Evolutionary conservation across 1,140 invertebrate genomes (phyloP), one percentile per base, ranked within the genome.

Genomic region (Papilio aristodemus): DNA sequence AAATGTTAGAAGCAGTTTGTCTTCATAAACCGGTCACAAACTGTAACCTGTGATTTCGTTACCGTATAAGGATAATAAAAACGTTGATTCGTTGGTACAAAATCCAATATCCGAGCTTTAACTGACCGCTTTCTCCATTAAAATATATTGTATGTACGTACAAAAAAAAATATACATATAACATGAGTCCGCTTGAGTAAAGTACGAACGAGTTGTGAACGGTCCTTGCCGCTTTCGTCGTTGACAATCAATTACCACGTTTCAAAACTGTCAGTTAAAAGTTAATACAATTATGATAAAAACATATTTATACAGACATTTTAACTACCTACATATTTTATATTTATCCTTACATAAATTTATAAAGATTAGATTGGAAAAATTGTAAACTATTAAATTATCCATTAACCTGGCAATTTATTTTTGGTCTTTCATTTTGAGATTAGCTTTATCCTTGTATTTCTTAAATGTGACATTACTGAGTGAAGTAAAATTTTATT

Each of bases 181-280:
- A 17, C 36, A 68, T 14, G n/a, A n/a, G n/a, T n/a, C n/a, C 57
- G 10, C 36, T 57, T 73, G 46, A 59, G 43, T 68, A 57, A 63
- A 69, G 38, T 67, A 59, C 50, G 63, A 69, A 67, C 57, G 63
- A 62, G 27, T 54, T 46, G 39, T 69, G 41, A 59, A 58, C 43
- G 67, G 71, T 64, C 64, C 36, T 68, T 68, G 36, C 50, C 46
- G 41, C 60, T 67, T 60, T 66, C 63, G 22, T 60, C 38, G 69
- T 13, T 38, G 27, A 67, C 27, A 36, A 3, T 50, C 19, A 50
- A 50, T 50, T 50, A 22, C 8, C 9, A 19, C 9, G 46, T 22
- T 50, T 9, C 19, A 50, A 50, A 50, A 8, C 1, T 22, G 46
- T 22, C 19, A 50, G 7, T 50, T 46, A 8, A 11, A 8, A 19